Conservation (phyloP, 2,888 invertebrate genomes). For the Lepidochrysops patricia region DNA sequence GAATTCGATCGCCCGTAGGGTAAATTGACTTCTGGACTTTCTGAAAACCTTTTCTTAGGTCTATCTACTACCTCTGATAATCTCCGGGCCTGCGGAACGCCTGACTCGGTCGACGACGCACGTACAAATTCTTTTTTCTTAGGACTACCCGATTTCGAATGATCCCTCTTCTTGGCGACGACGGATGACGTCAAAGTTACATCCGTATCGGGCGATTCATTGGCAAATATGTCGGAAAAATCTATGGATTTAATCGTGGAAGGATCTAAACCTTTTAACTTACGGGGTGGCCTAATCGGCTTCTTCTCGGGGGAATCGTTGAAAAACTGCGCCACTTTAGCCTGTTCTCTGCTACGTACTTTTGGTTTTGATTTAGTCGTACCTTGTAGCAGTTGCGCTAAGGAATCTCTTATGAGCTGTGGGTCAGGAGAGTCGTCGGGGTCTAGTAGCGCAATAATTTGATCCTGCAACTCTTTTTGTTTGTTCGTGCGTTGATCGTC, state of each 20-base stretch:
- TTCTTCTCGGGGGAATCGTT: constrained; percentile 31
- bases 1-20: constrained; percentile 44
- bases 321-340: constrained; percentile 42
- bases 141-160: constrained; percentile 27
- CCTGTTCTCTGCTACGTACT: constrained; percentile 24
- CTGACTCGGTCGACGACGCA: constrained; percentile 31
- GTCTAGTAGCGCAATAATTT: constrained; percentile 53
- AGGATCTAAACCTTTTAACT: constrained; percentile 49
- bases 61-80: constrained; percentile 36
- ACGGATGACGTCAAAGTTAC: constrained; percentile 36
- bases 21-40: constrained; percentile 36
- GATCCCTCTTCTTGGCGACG: constrained; percentile 26
- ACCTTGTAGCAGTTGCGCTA: constrained; percentile 48
- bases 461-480: constrained; percentile 51
- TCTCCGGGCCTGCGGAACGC: constrained; percentile 34
- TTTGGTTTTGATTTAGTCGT: constrained; percentile 33
- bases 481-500: constrained; percentile 34
- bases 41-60: constrained; percentile 36
- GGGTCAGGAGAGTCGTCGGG: constrained; percentile 56
- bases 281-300: constrained; percentile 40
- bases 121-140: constrained; percentile 28
- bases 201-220: constrained; percentile 49
- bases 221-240: constrained; percentile 38
- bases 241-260: constrained; percentile 35
- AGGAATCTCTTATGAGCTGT: constrained; percentile 38